Percentiles rank a stretch among this genome's conserved stretches.
Evolutionary conservation across 1,140 invertebrate species (phyloP).

Genomic region (Myzus persicae): DNA sequence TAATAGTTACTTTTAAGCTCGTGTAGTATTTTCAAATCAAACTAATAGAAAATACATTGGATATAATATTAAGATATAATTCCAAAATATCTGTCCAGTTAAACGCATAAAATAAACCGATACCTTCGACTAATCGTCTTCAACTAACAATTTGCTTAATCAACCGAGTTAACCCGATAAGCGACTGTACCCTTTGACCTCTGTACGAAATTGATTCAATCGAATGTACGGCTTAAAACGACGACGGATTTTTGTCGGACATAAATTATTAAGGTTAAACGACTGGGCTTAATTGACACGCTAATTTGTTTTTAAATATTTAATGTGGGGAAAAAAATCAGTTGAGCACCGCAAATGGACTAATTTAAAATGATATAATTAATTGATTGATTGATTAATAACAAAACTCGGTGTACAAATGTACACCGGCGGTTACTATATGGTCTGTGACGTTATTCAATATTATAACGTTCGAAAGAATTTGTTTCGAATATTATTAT

Average conservation of each 20-base stretch:
- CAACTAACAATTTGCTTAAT: background rate
- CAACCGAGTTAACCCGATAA: background rate
- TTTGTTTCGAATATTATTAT: background rate
- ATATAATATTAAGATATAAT: background rate
- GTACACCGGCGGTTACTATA: background rate
- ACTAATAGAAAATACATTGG: background rate
- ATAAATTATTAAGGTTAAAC: conserved; percentile 2
- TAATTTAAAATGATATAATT: background rate
- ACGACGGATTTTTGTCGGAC: background rate
- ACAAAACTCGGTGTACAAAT: background rate
- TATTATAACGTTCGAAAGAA: background rate
- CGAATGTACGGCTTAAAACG: background rate
- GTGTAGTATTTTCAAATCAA: background rate
- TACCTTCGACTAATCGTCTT: background rate
- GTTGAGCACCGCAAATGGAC: background rate
- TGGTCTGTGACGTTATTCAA: background rate
- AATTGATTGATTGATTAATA: background rate
- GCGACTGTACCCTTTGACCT: background rate
- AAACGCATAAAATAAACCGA: background rate
- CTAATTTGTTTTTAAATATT: conserved; percentile 2
- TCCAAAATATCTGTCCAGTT: background rate
- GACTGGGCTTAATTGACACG: background rate
- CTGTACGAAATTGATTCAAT: background rate
- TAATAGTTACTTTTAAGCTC: too few species aligned
- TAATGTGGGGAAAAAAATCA: background rate